These are phyloP conservation scores for Lateolabrax maculatus DNA, from an alignment of 2,797 vertebrate species.

Conservation along the genomic window DNA sequence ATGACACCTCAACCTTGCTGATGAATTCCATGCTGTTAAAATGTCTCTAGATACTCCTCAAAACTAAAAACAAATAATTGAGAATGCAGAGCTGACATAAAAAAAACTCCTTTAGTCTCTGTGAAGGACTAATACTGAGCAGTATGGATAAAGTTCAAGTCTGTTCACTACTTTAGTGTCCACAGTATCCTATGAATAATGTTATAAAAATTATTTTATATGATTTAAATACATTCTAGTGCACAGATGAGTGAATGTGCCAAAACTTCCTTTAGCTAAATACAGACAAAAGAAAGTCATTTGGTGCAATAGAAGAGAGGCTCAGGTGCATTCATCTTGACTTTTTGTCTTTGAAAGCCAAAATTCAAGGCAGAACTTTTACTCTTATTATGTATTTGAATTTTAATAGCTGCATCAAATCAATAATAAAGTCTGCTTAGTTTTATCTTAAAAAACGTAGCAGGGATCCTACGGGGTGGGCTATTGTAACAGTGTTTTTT, in stretches of 20 bases:
- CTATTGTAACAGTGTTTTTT: neutral
- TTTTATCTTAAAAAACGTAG: neutral
- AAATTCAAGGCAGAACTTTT: neutral
- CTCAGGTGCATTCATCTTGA: neutral
- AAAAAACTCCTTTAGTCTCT: neutral
- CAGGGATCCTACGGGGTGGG: neutral
- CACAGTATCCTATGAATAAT: neutral
- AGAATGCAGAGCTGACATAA: neutral
- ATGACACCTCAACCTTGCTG: neutral
- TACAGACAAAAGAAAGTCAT: slow-evolving; percentile 5
- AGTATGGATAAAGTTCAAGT: neutral
- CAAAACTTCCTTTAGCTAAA: neutral
- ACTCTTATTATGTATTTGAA: slow-evolving; percentile 18
- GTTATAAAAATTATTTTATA: neutral
- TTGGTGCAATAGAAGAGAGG: neutral
- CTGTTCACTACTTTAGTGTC: neutral
- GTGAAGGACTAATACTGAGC: neutral
- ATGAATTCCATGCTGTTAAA: neutral
- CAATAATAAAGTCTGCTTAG: neutral
- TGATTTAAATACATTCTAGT: neutral
- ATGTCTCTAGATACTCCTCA: neutral
- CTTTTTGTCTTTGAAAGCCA: neutral
- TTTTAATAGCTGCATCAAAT: slow-evolving; percentile 3
- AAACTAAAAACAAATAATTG: neutral
- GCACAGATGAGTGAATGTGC: neutral